These are phyloP conservation scores for Rhabditoides inermis DNA, from an alignment of 2,888 invertebrate species.

Conservation along the genomic window DNA sequence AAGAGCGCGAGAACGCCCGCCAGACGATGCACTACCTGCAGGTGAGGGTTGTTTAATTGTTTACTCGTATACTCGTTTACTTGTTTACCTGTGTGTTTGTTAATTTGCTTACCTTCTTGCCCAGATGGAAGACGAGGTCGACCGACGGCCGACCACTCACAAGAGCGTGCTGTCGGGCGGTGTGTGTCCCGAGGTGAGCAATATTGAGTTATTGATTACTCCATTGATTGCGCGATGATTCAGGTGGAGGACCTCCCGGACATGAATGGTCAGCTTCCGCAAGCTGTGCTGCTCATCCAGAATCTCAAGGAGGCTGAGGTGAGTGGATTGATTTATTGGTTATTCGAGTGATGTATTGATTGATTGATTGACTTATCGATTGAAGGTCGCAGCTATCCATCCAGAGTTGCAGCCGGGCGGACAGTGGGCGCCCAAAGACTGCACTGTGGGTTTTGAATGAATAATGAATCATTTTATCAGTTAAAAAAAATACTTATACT, in stretches of 20 bases:
- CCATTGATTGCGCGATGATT: too few species aligned
- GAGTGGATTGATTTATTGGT: background rate
- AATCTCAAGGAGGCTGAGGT: conserved; percentile 34
- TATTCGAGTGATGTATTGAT: background rate
- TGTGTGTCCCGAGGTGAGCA: too few species aligned
- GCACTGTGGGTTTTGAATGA: conserved; percentile 36
- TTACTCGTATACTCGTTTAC: too few species aligned
- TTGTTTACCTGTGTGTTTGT: too few species aligned
- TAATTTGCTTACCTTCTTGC: too few species aligned
- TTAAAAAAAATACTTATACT: too few species aligned
- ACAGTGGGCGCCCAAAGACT: conserved; percentile 48
- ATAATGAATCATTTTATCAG: too few species aligned
- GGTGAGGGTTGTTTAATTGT: too few species aligned
- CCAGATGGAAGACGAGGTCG: too few species aligned
- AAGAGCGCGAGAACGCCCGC: conserved; percentile 6
- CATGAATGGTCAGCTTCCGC: conserved; percentile 24
- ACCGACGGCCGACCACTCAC: too few species aligned
- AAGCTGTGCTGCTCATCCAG: conserved; percentile 46
- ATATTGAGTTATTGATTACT: too few species aligned
- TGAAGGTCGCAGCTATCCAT: conserved; percentile 32
- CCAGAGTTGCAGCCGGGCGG: conserved; percentile 46
- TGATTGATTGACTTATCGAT: background rate
- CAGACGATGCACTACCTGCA: conserved; percentile 9
- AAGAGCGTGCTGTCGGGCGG: too few species aligned
- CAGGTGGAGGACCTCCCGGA: conserved; percentile 7